A percentile compares a stretch with the other conserved stretches of the same genome.
phyloP scores from a whole-genome alignment of 1,140 invertebrate species.

The Drosophila simulans region DNA sequence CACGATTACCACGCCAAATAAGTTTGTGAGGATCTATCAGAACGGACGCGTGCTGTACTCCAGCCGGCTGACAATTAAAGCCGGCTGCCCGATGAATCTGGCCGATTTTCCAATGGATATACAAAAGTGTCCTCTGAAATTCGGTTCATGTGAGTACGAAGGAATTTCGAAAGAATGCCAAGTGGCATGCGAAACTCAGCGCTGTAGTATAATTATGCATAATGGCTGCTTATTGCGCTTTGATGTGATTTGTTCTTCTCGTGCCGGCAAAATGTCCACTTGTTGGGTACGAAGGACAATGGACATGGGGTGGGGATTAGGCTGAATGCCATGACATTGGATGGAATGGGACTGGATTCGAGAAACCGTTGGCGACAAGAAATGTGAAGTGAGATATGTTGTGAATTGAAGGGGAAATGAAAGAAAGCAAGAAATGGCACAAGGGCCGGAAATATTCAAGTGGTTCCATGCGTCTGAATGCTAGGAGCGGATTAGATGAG shows the following conservation, averaged over 20 bases:
- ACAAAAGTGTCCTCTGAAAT: constrained; percentile 93
- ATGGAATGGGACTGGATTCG: constrained; percentile 2
- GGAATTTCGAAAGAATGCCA: constrained; percentile 10
- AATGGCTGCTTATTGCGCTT: constrained; percentile 67
- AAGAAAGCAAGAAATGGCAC: constrained; percentile 25
- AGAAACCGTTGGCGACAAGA: constrained; percentile 8
- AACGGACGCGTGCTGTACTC: constrained; percentile 95
- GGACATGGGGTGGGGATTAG: constrained; percentile 7
- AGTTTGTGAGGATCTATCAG: constrained; percentile 92
- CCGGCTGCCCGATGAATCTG: constrained; percentile 96
- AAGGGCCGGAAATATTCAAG: constrained; percentile 23
- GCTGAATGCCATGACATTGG: constrained; percentile 65
- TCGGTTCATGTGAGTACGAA: constrained; percentile 93
- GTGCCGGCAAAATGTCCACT: constrained; percentile 54
- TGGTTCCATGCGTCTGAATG: constrained; percentile 36
- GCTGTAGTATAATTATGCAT: constrained; percentile 71
- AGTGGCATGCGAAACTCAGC: constrained; percentile 5
- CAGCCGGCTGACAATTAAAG: constrained; percentile 93
- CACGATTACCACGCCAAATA: constrained; percentile 95
- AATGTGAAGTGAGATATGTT: constrained; percentile 24
- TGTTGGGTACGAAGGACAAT: constrained; percentile 42
- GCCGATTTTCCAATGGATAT: constrained; percentile 97
- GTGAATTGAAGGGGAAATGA: constrained; percentile 22
- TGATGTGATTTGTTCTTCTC: constrained; percentile 59
- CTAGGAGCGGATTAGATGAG: constrained; percentile 18